Base-by-base conservation (phyloP, 1,140 invertebrate species). In the Apis mellifera region DNA sequence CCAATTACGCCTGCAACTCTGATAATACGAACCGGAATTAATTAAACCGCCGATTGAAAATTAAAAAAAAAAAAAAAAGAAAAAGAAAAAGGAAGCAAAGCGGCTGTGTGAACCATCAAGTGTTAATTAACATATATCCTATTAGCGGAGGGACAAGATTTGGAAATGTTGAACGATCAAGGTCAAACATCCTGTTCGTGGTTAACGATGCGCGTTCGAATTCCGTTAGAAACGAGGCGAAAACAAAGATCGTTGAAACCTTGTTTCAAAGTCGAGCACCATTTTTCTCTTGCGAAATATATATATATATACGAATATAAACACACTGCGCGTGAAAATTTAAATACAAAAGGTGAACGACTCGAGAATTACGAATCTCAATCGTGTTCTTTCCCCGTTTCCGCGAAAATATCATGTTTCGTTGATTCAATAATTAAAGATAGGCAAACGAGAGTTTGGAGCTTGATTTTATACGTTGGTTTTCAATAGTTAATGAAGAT, bases 321-420 rank as follows among this genome's bases (percentile, higher is more conserved):
- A 42, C 19, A 19, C 69, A 19, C 59, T 1, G 26, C 26, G 21
- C 26, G 19, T 42, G 4, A 42, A 42, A 3, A 80, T 80, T 65
- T 80, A 73, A 80, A 80, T 80, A 73, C 78, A 80, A 80, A 80
- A 55, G 70, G 12, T 23, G 21, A 64, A 23, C 54, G 17, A 5
- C 7, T 5, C 21, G 48, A 42, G 17, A 42, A 15, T 64, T 55
- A 55, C 48, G 78, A 60, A 80, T 32, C 32, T 32, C 32, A 32
- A 32, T 32, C 32, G 32, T 80, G 59, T 48, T 42, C 32, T 42
- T 42, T 7, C 32, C 32, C 7, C 32, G 32, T 42, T 42, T 42
- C 32, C 32, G 32, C 7, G 4, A 42, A 42, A 42, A 4, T 42
- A 5, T 42, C 0, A 42, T 42, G 32, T 42, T 42, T 42, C 32